These are phyloP conservation scores for Chrysoperla carnea DNA, from an alignment of 1,140 invertebrate genomes.

Conservation along the genomic window DNA sequence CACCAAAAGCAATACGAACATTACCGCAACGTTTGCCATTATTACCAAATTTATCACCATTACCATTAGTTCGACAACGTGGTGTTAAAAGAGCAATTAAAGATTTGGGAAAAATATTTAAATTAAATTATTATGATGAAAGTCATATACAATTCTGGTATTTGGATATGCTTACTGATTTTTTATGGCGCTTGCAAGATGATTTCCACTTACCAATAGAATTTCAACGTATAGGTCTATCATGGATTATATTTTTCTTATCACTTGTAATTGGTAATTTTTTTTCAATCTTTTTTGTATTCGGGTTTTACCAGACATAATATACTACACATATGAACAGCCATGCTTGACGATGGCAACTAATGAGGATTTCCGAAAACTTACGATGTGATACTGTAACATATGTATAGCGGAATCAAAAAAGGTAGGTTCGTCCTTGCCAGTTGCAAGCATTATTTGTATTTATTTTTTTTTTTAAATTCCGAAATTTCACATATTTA, in stretches of 20 bases:
- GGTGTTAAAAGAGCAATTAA: conserved; percentile 15
- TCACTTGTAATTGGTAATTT: conserved; percentile 11
- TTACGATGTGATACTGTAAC: too few species aligned
- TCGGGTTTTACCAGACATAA: too few species aligned
- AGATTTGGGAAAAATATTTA: conserved; percentile 11
- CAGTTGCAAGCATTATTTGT: too few species aligned
- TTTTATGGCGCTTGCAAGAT: conserved; percentile 18
- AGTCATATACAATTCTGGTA: conserved; percentile 20
- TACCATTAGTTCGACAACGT: conserved; percentile 13
- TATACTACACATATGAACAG: too few species aligned
- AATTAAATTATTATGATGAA: conserved; percentile 13
- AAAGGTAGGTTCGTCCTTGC: too few species aligned
- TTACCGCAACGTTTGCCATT: too few species aligned
- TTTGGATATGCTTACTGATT: conserved; percentile 18
- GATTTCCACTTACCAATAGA: conserved; percentile 12
- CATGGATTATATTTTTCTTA: conserved; percentile 16
- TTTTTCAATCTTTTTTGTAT: not conserved
- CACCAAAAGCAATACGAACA: too few species aligned
- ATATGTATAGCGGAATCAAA: too few species aligned
- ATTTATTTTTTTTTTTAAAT: too few species aligned
- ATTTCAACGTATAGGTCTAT: conserved; percentile 14
- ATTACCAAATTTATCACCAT: not conserved
- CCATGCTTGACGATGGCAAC: too few species aligned
- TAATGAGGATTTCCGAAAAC: too few species aligned
- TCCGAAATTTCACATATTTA: too few species aligned